Evolutionary conservation across 2,113 vertebrate genomes (phyloP), one percentile per base, ranked within the genome.

Genomic region (Anas platyrhynchos): DNA sequence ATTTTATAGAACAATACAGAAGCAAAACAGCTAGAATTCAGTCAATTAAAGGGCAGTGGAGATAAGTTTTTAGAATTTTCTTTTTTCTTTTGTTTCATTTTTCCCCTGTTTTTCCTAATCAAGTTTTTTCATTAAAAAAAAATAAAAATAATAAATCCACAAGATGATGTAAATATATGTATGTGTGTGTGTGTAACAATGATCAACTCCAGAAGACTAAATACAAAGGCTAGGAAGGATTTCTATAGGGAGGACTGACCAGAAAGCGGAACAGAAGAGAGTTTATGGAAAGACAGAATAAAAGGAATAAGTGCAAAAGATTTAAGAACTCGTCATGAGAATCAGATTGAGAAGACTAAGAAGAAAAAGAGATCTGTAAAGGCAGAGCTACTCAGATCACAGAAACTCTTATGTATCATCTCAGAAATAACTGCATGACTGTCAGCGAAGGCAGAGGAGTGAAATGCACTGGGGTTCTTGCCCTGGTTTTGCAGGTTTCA

Each of bases 71-170:
- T 21, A 63, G 48, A 27, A 25, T 73, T 16, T 23, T 71, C 9
- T 34, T 59, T 26, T 31, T 15, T 1, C 26, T 0, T 2, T 17
- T 18, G 67, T 32, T 22, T 12, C 2, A 3, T 3, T 2, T 31
- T 38, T 25, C 2, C 6, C 5, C 2, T 2, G 13, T 48, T n/a
- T 55, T 13, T 6, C 17, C 13, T 26, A n/a, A 11, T n/a, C 7
- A 7, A 22, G 7, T 17, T n/a, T 48, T 66, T n/a, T 9, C 3
- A 2, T 4, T 61, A 59, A 12, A 0, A 59, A 26, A n/a, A 21
- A 48, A 48, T 10, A 48, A 20, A 18, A 46, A 48, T 34, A 34
- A 34, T 34, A 34, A 48, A 11, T 48, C 20, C 41, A 55, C 32
- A 69, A 15, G 31, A 46, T 43, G 25, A 29, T 65, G 17, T 56